Percentiles rank a stretch among this genome's conserved stretches.
Conservation (phyloP, 2,888 invertebrate species). For the Pristionchus entomophagus region DNA sequence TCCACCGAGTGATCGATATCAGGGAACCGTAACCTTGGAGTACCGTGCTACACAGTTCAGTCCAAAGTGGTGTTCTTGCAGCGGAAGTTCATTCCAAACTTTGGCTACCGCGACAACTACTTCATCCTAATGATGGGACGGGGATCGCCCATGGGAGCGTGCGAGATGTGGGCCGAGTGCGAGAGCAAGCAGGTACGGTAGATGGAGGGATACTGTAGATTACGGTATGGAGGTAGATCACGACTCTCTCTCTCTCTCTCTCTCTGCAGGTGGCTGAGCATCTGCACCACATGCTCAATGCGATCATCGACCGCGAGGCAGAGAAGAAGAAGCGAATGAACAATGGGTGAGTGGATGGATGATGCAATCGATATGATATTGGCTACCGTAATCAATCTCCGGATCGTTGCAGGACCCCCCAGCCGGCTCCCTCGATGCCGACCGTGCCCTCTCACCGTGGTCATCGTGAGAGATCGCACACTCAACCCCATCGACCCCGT, state of each 20-base stretch:
- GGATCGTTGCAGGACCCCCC: neutral
- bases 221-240: constrained; percentile 47
- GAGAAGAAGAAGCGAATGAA: constrained; percentile 51
- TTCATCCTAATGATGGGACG: constrained; percentile 68
- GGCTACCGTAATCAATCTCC: neutral
- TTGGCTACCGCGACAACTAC: constrained; percentile 63
- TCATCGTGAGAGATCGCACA: constrained; percentile 30
- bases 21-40: no score
- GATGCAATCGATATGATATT: neutral
- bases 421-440: neutral
- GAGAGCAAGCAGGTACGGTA: constrained; percentile 47
- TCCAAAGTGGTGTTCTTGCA: constrained; percentile 48
- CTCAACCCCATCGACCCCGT: constrained; percentile 25
- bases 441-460: neutral
- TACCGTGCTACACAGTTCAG: no score
- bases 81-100: constrained; percentile 62
- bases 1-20: no score
- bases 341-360: constrained; percentile 35
- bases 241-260: no score
- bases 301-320: constrained; percentile 58
- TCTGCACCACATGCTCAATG: constrained; percentile 50
- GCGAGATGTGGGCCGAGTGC: constrained; percentile 56
- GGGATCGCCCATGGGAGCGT: constrained; percentile 59
- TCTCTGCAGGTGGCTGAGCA: constrained; percentile 49
- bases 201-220: constrained; percentile 15